Evolutionary conservation across 2,797 vertebrate species (phyloP).

Genomic region (Glyptemys insculpta): DNA sequence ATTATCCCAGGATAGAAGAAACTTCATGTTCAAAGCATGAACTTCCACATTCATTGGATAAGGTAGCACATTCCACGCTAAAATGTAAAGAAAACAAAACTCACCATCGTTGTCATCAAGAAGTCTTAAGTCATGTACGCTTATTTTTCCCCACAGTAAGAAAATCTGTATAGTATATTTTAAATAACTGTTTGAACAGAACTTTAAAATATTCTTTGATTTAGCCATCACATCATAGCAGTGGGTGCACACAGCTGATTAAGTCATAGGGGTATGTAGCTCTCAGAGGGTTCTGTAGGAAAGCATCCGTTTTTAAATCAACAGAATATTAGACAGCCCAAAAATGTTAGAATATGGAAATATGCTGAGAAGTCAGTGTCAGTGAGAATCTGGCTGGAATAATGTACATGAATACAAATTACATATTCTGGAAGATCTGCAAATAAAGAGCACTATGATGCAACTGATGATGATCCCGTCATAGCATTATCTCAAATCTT

Average conservation of each 20-base stretch:
- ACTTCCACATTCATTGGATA: slow-evolving; percentile 67
- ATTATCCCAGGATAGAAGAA: slow-evolving; percentile 73
- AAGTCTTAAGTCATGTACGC: fast-evolving
- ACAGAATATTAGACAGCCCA: not conserved
- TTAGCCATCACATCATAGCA: not conserved
- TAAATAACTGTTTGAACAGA: not conserved
- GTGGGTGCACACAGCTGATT: not conserved
- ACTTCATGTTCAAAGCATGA: slow-evolving; percentile 45
- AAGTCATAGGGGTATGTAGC: not conserved
- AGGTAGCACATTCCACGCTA: slow-evolving; percentile 53
- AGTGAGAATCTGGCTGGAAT: not conserved
- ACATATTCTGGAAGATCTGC: not conserved
- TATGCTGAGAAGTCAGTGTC: not conserved
- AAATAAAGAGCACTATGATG: not conserved
- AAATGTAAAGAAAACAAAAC: slow-evolving; percentile 23
- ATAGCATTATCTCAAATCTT: too few species aligned
- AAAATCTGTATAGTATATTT: not conserved
- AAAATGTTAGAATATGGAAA: not conserved
- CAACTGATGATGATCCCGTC: not conserved
- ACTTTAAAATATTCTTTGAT: not conserved
- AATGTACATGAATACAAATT: not conserved
- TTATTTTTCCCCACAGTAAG: not conserved
- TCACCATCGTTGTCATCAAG: not conserved
- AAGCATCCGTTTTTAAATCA: not conserved
- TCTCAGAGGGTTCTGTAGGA: not conserved